Evolutionary conservation across 2,797 vertebrate genomes (phyloP).

Genomic region (Pygocentrus nattereri): DNA sequence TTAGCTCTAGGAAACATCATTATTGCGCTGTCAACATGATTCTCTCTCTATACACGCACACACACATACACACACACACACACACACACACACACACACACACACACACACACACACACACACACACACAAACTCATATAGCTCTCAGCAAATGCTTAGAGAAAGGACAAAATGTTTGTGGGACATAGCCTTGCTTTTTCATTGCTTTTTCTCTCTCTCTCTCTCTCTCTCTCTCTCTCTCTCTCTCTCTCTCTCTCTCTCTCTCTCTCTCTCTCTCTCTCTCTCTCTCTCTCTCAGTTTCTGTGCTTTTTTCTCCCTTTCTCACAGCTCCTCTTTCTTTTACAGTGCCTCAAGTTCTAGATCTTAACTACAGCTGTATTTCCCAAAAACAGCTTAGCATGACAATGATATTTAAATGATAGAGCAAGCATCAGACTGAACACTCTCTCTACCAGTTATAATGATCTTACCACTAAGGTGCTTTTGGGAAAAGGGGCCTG

Average conservation of each 20-base stretch:
- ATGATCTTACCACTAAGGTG: no score
- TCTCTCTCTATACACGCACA: constrained; percentile 2
- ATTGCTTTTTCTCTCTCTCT: background rate
- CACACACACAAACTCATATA: background rate
- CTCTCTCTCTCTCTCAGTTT: background rate
- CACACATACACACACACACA: background rate
- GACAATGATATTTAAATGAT: no score
- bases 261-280: background rate
- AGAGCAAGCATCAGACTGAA: no score
- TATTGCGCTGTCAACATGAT: constrained; percentile 54
- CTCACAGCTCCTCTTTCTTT: no score
- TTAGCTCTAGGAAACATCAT: constrained; percentile 47
- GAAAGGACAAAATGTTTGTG: background rate
- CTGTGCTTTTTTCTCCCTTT: no score
- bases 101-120: background rate
- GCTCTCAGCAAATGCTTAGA: background rate
- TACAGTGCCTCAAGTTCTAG: no score
- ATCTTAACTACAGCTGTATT: no score
- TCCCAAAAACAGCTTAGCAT: no score
- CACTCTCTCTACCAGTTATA: no score
- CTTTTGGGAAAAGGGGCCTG: no score
- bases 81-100: background rate
- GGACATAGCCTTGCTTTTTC: background rate
- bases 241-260: background rate
- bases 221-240: background rate